Evolutionary conservation across 2,888 invertebrate species (phyloP).

Genomic region (Lepeophtheirus nordmannii): DNA sequence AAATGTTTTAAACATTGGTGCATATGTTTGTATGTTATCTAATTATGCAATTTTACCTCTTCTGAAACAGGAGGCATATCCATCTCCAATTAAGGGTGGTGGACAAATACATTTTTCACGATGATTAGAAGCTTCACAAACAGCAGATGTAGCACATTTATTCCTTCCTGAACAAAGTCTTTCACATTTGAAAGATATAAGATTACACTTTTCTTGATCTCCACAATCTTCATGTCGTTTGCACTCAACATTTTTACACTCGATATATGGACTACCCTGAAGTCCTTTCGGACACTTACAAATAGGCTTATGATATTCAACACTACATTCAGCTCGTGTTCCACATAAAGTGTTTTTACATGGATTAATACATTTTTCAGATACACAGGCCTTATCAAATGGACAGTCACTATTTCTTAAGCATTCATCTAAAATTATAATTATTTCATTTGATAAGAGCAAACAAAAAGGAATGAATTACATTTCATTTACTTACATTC

Average conservation of each 20-base stretch:
- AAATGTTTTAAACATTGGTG: not conserved
- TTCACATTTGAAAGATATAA: conserved; percentile 26
- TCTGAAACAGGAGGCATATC: conserved; percentile 45
- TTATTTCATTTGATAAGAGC: too few relatives aligned
- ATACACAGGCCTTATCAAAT: conserved; percentile 63
- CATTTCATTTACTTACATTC: conserved; percentile 24
- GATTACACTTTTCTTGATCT: conserved; percentile 13
- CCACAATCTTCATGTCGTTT: conserved; percentile 11
- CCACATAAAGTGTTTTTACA: conserved; percentile 43
- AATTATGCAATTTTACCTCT: not conserved
- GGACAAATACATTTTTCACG: conserved; percentile 68
- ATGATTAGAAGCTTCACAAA: conserved; percentile 64
- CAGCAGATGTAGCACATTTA: conserved; percentile 57
- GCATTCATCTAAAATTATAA: conserved; percentile 47
- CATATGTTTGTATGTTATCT: not conserved
- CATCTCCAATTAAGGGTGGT: conserved; percentile 47
- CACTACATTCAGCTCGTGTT: conserved; percentile 57
- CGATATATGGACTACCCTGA: conserved; percentile 61
- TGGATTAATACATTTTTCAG: conserved; percentile 58
- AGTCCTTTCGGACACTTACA: conserved; percentile 65
- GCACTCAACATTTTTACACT: conserved; percentile 40
- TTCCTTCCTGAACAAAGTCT: conserved; percentile 28
- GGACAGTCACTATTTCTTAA: conserved; percentile 64
- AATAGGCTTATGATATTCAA: conserved; percentile 49
- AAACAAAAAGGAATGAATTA: not conserved